Percentiles rank a stretch among this genome's conserved stretches.
Conservation (phyloP, 2,888 invertebrate genomes). For the Drosophila gaucha region DNA sequence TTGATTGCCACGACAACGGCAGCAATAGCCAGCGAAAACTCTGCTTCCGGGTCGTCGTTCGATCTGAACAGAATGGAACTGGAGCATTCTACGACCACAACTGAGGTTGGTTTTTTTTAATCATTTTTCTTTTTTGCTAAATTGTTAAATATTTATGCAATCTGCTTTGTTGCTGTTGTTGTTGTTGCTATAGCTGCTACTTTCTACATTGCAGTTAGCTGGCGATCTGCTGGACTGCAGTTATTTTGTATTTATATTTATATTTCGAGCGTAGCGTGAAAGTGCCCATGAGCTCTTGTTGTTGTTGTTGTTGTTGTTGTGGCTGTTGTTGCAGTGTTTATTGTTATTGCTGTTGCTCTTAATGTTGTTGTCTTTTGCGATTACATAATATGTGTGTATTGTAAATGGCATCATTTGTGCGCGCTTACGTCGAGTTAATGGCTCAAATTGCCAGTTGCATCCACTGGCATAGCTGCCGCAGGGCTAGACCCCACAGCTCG, state of each 20-base stretch:
- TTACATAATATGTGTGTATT: slow-evolving; percentile 59
- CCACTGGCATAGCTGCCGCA: too few relatives aligned
- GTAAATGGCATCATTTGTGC: slow-evolving; percentile 51
- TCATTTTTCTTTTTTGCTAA: slow-evolving; percentile 1
- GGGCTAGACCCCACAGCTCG: too few relatives aligned
- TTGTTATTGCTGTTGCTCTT: slow-evolving; percentile 29
- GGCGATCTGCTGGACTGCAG: slow-evolving; percentile 60
- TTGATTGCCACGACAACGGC: slow-evolving; percentile 49
- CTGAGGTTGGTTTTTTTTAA: slow-evolving; percentile 56
- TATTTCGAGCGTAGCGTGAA: slow-evolving; percentile 72
- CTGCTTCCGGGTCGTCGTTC: slow-evolving; percentile 58
- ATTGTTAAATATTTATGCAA: slow-evolving; percentile 26
- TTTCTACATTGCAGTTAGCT: slow-evolving; percentile 53
- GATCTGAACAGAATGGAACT: slow-evolving; percentile 16
- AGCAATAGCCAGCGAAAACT: slow-evolving; percentile 11
- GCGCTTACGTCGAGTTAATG: slow-evolving; percentile 15
- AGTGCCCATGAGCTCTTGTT: slow-evolving; percentile 38
- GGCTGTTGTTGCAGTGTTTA: neutral
- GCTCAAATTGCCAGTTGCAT: slow-evolving; percentile 6
- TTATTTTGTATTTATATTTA: slow-evolving; percentile 54
- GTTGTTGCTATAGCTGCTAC: slow-evolving; percentile 35
- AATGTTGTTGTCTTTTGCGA: slow-evolving; percentile 24
- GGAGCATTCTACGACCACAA: slow-evolving; percentile 50
- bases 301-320: slow-evolving; percentile 11
- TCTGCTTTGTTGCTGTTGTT: slow-evolving; percentile 15